Base-by-base conservation (phyloP, 1,140 invertebrate species). In the Scaptomyza graminum region DNA sequence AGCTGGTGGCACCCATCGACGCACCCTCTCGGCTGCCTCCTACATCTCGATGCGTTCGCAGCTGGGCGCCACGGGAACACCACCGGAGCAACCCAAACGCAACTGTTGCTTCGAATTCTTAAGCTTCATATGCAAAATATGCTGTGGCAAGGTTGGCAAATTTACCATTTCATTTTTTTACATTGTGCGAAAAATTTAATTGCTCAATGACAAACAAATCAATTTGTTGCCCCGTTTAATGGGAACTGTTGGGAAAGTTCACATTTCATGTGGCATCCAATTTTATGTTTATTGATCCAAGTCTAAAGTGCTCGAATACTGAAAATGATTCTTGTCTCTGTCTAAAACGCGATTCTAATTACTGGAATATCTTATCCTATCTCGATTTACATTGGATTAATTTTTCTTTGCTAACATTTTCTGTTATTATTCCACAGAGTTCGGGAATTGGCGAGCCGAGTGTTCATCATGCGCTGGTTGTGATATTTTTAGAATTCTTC, bases 401-500 rank as follows among this genome's bases (percentile, higher is more conserved):
- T n/a, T n/a, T n/a, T n/a, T n/a, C n/a, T n/a, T n/a, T 61, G 39
- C 28, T 31, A n/a, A 37, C 34, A 34, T 25, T 9, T 60, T 25
- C 6, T 60, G 12, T 34, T 72, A n/a, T n/a, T 55, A 51, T 22
- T 50, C 74, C 71, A 47, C 76, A 91, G 91, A 92, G 83, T 82
- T 97, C 96, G 74, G 97, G 97, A 74, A 95, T 98, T 89, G 97
- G 97, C 71, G 96, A 98, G 91, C 97, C 98, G 56, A 98, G 96
- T 90, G 96, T 99, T 41, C 98, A 98, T 93, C 99, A 99, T 95
- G 99, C 98, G 49, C 93, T 99, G 90, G 96, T 99, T 80, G 97
- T 99, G 79, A 99, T 99, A 93, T 99, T 99, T 93, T 94, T 99
- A 92, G 99, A 99, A 94, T 99, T 99, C 93, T 99, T 99, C 93